These are phyloP conservation scores for Daphoenositta chrysoptera DNA, from an alignment of 2,113 vertebrate genomes.

Conservation along the genomic window DNA sequence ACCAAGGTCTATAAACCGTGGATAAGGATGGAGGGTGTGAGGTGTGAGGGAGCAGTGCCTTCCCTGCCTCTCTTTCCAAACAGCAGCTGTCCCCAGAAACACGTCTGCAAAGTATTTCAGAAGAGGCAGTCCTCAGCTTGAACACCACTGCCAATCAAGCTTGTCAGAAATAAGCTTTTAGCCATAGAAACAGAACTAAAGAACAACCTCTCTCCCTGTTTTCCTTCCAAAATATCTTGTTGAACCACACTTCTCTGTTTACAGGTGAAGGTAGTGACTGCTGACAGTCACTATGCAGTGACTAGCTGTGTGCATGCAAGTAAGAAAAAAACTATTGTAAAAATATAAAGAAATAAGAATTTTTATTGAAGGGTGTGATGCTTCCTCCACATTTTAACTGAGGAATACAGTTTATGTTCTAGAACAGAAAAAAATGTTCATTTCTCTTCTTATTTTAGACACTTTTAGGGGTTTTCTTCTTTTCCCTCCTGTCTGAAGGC, in stretches of 20 bases:
- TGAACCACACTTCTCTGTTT: neutral
- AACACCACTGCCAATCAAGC: neutral
- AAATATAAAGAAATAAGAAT: neutral
- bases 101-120: neutral
- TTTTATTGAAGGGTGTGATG: neutral
- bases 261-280: neutral
- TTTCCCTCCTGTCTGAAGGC: neutral
- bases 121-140: neutral
- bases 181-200: neutral
- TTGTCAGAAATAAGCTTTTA: neutral
- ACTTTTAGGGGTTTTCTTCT: rapidly evolving
- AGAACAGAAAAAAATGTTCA: neutral
- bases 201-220: neutral
- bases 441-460: neutral
- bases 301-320: neutral
- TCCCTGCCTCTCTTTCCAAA: neutral
- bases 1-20: rapidly evolving
- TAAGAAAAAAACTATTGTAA: neutral
- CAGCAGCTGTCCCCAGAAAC: neutral
- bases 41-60: neutral
- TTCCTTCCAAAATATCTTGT: neutral
- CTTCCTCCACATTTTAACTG: neutral
- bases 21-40: neutral
- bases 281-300: neutral
- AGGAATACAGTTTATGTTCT: neutral